Conservation (phyloP, 2,113 vertebrate genomes). For the Alethe diademata region DNA sequence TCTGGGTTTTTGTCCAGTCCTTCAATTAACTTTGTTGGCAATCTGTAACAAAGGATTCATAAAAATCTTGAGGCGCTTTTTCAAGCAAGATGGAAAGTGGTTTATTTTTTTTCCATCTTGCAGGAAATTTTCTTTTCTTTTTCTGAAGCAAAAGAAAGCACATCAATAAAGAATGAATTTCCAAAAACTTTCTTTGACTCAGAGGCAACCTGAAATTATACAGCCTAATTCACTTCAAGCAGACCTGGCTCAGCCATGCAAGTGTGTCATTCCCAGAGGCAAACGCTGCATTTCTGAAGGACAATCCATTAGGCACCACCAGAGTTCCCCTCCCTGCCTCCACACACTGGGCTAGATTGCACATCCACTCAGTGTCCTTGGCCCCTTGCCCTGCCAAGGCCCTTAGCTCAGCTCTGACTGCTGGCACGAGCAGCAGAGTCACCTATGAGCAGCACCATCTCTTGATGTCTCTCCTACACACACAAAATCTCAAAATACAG, state of each 20-base stretch:
- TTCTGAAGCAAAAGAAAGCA: conserved; percentile 32
- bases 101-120: background rate
- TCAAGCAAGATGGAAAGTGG: background rate
- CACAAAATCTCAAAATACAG: background rate
- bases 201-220: conserved; percentile 45
- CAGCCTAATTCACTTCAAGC: conserved; percentile 51
- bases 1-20: background rate
- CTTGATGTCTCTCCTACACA: background rate
- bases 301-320: conserved; percentile 7
- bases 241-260: background rate
- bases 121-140: conserved; percentile 1
- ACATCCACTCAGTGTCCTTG: background rate
- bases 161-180: conserved; percentile 1
- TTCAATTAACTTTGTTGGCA: conserved; percentile 43
- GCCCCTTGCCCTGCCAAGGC: accelerated
- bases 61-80: conserved; percentile 21
- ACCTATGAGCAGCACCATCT: background rate
- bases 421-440: background rate
- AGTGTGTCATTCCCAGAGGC: background rate
- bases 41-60: background rate
- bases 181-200: conserved; percentile 13
- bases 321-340: background rate
- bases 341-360: background rate
- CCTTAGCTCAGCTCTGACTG: background rate
- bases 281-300: background rate